These are phyloP conservation scores for Enhydra lutris DNA, from an alignment of 2,113 vertebrate genomes.

Conservation along the genomic window DNA sequence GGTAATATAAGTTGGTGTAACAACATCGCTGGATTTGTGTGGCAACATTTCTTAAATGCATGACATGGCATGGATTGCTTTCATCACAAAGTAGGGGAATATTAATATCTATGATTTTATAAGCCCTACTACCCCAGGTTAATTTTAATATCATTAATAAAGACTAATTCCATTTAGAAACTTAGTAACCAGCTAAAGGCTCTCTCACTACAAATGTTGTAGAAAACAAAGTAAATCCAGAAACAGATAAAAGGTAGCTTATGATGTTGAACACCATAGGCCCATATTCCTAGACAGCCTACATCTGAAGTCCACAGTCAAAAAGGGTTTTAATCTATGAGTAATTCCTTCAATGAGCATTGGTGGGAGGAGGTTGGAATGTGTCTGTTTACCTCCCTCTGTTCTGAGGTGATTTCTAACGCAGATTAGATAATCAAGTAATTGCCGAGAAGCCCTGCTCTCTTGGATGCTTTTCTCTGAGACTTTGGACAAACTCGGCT, in stretches of 20 bases:
- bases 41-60: neutral
- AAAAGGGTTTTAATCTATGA: neutral
- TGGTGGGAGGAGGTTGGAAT: neutral
- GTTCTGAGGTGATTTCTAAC: neutral
- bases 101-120: neutral
- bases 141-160: neutral
- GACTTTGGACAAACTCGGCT: neutral
- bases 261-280: neutral
- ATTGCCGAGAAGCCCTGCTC: neutral
- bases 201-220: neutral
- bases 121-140: neutral
- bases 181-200: neutral
- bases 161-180: neutral
- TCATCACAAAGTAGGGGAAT: neutral
- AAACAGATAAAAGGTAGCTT: neutral
- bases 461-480: neutral
- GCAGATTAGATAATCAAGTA: neutral
- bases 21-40: neutral
- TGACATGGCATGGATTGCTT: neutral
- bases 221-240: neutral
- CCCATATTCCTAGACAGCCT: neutral
- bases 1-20: neutral
- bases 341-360: rapidly evolving
- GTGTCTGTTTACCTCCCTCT: neutral
- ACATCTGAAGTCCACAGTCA: neutral